A percentile compares a stretch with the other conserved stretches of the same genome.
These are phyloP conservation scores for Opisthocomus hoazin DNA, from an alignment of 2,113 vertebrate species.

Conservation along the genomic window DNA sequence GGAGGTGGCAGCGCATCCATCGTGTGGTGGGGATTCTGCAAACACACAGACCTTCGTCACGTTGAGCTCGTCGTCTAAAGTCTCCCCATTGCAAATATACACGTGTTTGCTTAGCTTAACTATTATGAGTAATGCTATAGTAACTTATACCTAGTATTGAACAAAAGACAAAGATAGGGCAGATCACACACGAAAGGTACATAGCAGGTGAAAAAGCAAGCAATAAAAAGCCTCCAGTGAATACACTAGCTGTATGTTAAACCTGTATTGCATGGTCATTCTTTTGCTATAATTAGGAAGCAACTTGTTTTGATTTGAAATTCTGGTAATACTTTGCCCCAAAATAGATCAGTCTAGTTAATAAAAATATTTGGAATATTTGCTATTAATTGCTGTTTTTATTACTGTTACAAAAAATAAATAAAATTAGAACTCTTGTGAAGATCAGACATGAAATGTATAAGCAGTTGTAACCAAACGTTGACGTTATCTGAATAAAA, in stretches of 20 bases:
- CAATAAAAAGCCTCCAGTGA: background rate
- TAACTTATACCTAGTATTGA: background rate
- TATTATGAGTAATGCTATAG: background rate
- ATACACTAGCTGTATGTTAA: background rate
- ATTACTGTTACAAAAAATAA: background rate
- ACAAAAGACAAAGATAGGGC: background rate
- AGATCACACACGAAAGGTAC: background rate
- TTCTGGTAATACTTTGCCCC: background rate
- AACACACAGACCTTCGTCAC: fast-evolving
- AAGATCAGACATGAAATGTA: background rate
- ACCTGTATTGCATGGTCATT: background rate
- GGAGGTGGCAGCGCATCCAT: fast-evolving
- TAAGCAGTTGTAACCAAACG: background rate
- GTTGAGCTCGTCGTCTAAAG: background rate
- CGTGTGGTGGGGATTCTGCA: background rate
- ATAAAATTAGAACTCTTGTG: background rate
- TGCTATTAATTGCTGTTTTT: background rate
- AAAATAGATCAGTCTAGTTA: background rate
- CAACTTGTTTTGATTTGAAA: background rate
- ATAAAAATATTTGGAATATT: background rate
- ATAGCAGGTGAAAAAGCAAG: background rate
- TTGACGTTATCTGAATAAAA: background rate
- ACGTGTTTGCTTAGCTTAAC: background rate
- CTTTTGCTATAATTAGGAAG: background rate
- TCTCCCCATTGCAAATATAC: background rate